Conservation (phyloP, 2,888 invertebrate genomes). For the Eupithecia exiguata region DNA sequence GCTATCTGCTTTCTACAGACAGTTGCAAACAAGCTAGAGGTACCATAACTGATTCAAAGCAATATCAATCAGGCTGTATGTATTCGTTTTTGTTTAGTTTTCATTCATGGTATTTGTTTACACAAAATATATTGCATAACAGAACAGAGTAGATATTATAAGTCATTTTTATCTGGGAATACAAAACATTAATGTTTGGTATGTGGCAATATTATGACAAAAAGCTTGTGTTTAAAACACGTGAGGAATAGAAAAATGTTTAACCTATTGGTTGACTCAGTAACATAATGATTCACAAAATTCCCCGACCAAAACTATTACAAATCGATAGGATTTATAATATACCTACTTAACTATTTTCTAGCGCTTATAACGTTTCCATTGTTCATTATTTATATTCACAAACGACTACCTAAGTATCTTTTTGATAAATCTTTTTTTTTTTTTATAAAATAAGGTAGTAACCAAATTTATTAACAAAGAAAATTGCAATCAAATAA, state of each 20-base stretch:
- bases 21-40: too few relatives aligned
- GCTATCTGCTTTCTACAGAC: too few relatives aligned
- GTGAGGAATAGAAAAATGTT: background rate
- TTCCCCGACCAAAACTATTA: conserved; percentile 11
- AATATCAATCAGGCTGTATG: too few relatives aligned
- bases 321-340: background rate
- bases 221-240: background rate
- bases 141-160: background rate
- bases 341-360: background rate
- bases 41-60: too few relatives aligned
- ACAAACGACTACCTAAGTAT: too few relatives aligned
- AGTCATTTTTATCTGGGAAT: background rate
- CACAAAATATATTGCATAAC: background rate
- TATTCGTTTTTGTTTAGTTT: too few relatives aligned
- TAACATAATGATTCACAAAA: background rate
- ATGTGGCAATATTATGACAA: conserved; percentile 2
- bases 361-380: background rate
- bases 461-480: too few relatives aligned
- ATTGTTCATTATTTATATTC: too few relatives aligned
- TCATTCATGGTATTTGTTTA: background rate
- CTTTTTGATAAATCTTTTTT: too few relatives aligned
- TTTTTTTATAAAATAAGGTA: too few relatives aligned
- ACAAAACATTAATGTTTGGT: background rate
- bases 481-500: too few relatives aligned
- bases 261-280: background rate